phyloP scores from a whole-genome alignment of 2,113 vertebrate genomes.

The Platichthys flesus region DNA sequence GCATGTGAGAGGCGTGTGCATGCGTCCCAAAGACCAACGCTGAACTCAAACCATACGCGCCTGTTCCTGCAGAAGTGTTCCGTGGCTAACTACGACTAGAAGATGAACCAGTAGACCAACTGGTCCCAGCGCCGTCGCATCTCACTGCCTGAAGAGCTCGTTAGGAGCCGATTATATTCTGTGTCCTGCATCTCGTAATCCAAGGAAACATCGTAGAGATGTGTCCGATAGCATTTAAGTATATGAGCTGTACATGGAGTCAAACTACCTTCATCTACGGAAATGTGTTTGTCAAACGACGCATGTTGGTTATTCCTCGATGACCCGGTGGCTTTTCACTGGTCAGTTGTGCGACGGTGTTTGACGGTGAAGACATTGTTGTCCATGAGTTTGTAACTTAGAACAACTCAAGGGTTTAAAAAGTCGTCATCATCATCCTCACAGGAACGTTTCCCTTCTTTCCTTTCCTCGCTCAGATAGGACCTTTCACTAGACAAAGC shows the following conservation, averaged over 20 bases:
- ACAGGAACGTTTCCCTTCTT: constrained; percentile 28
- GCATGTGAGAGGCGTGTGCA: constrained; percentile 7
- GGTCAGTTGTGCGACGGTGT: constrained; percentile 27
- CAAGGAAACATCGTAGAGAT: constrained; percentile 23
- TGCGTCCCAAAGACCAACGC: constrained; percentile 41
- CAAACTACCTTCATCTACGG: constrained; percentile 38
- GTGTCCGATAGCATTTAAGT: constrained; percentile 42
- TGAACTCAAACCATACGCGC: not conserved
- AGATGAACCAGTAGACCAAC: constrained; percentile 5
- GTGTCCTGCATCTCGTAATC: constrained; percentile 37
- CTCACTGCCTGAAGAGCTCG: constrained; percentile 41
- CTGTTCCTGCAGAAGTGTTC: constrained; percentile 1
- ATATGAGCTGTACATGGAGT: constrained; percentile 49
- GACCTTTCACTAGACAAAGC: constrained; percentile 84
- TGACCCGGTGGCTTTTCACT: constrained; percentile 36
- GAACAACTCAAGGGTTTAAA: constrained; percentile 28
- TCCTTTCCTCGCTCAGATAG: constrained; percentile 78
- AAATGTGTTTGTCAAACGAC: constrained; percentile 40
- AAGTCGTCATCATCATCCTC: constrained; percentile 28
- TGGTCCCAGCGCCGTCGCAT: not conserved
- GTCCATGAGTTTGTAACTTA: constrained; percentile 45
- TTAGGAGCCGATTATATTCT: constrained; percentile 23
- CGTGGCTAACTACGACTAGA: not conserved
- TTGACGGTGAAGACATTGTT: constrained; percentile 29
- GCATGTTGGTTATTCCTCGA: constrained; percentile 60